Conservation (phyloP, 2,797 vertebrate species). For the Myiotriccus ornatus region DNA sequence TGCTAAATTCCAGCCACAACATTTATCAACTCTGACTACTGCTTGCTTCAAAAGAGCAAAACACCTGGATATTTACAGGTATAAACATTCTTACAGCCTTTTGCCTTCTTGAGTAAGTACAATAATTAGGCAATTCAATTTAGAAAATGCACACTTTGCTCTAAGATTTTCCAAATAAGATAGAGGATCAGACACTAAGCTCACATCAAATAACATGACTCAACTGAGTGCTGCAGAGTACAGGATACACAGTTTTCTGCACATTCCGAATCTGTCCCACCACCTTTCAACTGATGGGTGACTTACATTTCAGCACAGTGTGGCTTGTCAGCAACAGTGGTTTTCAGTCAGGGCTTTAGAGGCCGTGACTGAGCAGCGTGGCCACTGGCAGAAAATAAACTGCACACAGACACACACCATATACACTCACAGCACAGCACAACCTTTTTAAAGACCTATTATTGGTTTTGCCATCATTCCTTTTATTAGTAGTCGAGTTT, state of each 20-base stretch:
- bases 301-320: background rate
- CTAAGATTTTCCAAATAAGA: background rate
- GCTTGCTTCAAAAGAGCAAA: slow-evolving; percentile 42
- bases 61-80: slow-evolving; percentile 48
- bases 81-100: slow-evolving; percentile 18
- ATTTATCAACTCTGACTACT: slow-evolving; percentile 66
- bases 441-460: background rate
- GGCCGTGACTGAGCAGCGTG: background rate
- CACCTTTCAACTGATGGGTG: background rate
- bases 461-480: background rate
- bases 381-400: background rate
- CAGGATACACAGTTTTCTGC: background rate
- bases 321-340: background rate
- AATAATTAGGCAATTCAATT: background rate
- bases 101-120: background rate
- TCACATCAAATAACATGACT: background rate
- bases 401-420: too few relatives aligned
- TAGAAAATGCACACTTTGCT: background rate
- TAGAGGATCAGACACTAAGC: background rate
- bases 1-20: slow-evolving; percentile 67
- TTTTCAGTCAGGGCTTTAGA: background rate
- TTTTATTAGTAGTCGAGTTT: background rate
- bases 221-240: background rate
- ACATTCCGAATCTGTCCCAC: background rate
- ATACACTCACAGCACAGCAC: background rate